phyloP scores from a whole-genome alignment of 1,140 invertebrate genomes.

The Temnothorax curvispinosus region DNA sequence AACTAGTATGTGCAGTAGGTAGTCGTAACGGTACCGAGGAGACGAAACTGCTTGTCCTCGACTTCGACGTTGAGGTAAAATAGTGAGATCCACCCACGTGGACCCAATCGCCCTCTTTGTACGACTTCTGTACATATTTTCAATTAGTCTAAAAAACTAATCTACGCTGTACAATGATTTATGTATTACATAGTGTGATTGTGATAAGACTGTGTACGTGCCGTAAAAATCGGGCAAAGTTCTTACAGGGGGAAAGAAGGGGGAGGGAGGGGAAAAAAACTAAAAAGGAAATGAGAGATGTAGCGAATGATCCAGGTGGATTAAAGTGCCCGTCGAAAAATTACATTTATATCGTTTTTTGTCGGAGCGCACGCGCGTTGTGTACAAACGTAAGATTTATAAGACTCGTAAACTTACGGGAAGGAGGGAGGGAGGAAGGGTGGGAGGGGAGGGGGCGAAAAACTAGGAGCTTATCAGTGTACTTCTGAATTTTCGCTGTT shows the following conservation, averaged over 20 bases:
- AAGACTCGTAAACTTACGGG: constrained; percentile 75
- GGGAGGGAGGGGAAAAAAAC: background rate
- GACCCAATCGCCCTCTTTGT: constrained; percentile 62
- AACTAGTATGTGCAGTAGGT: constrained; percentile 99
- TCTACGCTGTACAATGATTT: constrained; percentile 82
- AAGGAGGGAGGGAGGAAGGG: background rate
- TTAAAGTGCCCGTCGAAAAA: constrained; percentile 62
- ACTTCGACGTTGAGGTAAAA: constrained; percentile 95
- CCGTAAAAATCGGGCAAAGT: constrained; percentile 41
- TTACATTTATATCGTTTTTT: constrained; percentile 51
- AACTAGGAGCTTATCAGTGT: constrained; percentile 75
- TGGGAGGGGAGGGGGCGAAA: background rate
- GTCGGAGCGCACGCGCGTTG: constrained; percentile 57
- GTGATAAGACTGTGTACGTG: constrained; percentile 84
- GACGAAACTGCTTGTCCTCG: constrained; percentile 98
- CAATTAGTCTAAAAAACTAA: constrained; percentile 80
- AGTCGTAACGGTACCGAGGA: constrained; percentile 99
- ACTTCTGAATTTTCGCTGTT: constrained; percentile 72
- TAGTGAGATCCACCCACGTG: constrained; percentile 72
- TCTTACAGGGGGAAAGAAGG: background rate
- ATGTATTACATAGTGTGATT: constrained; percentile 82
- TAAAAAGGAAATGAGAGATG: constrained; percentile 2
- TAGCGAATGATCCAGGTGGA: constrained; percentile 64
- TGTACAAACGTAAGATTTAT: constrained; percentile 78
- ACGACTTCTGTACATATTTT: constrained; percentile 83